Conservation (phyloP, 2,888 invertebrate genomes). For the Pollenia angustigena region DNA sequence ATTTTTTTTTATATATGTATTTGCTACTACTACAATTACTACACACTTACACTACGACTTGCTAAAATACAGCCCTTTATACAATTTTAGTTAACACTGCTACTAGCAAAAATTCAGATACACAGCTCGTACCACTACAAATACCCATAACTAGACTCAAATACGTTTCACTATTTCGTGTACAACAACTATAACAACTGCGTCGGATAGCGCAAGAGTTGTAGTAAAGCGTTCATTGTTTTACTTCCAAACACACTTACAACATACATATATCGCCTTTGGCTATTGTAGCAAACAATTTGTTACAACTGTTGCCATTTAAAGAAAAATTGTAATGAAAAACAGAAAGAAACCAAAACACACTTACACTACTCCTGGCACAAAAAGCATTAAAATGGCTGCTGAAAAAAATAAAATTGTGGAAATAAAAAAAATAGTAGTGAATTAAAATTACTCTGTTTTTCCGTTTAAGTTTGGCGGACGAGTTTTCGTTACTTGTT, state of each 20-base stretch:
- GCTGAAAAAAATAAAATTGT: conserved; percentile 10
- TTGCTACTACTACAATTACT: conserved; percentile 13
- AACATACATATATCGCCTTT: conserved; percentile 51
- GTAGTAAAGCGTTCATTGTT: conserved; percentile 59
- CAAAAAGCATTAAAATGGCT: background rate
- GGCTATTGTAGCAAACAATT: conserved; percentile 71
- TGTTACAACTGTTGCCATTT: conserved; percentile 72
- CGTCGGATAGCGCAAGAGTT: conserved; percentile 67
- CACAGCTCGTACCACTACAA: background rate
- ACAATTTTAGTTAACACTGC: conserved; percentile 30
- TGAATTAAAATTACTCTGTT: conserved; percentile 38
- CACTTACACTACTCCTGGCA: background rate
- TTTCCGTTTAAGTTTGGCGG: conserved; percentile 49
- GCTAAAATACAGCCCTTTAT: conserved; percentile 10
- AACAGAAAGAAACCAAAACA: conserved; percentile 31
- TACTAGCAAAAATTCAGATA: background rate
- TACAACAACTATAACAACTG: conserved; percentile 6
- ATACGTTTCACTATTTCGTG: background rate
- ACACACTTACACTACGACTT: background rate
- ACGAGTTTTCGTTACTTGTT: conserved; percentile 68
- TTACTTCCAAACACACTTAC: conserved; percentile 54
- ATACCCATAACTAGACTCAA: background rate
- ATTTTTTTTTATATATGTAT: conserved; percentile 24
- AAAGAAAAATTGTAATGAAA: conserved; percentile 52
- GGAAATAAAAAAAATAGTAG: conserved; percentile 22